phyloP scores from a whole-genome alignment of 2,888 invertebrate species.

The Conops quadrifasciatus region DNA sequence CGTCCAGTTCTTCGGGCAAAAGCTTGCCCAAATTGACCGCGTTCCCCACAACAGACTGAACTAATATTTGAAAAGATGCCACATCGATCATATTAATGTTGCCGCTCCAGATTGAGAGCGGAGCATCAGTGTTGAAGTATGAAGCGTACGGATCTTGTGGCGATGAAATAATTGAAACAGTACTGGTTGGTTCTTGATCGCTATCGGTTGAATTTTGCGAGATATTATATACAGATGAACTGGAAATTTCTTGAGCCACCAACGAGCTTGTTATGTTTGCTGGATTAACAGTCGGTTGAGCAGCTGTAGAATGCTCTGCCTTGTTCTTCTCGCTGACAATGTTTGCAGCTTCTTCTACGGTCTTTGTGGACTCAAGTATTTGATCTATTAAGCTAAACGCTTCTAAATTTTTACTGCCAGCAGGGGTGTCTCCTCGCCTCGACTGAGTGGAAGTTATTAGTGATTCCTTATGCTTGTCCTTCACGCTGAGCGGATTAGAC shows the following conservation, averaged over 20 bases:
- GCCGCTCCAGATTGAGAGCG: conserved; percentile 70
- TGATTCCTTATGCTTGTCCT: conserved; percentile 29
- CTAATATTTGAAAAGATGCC: conserved; percentile 84
- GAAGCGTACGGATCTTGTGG: conserved; percentile 57
- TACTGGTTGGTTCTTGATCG: conserved; percentile 81
- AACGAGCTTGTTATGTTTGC: conserved; percentile 26
- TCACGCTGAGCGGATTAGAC: conserved; percentile 21
- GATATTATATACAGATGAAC: conserved; percentile 1
- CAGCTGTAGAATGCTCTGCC: conserved; percentile 1
- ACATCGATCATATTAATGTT: conserved; percentile 91
- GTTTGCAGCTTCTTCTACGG: conserved; percentile 63
- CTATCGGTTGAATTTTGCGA: conserved; percentile 50
- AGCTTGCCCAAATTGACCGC: conserved; percentile 53
- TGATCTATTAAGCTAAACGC: conserved; percentile 61
- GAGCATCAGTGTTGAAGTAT: conserved; percentile 43
- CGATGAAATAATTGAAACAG: conserved; percentile 75
- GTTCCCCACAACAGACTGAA: conserved; percentile 79
- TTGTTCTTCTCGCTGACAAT: conserved; percentile 48
- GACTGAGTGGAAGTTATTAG: conserved; percentile 29
- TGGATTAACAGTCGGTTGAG: conserved; percentile 17
- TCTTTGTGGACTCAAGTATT: conserved; percentile 63
- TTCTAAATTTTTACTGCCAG: conserved; percentile 40
- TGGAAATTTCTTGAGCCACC: neutral
- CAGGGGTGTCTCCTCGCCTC: conserved; percentile 10
- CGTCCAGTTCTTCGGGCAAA: conserved; percentile 79